Evolutionary conservation across 2,888 invertebrate species (phyloP).

Genomic region (Drosophila yooni): DNA sequence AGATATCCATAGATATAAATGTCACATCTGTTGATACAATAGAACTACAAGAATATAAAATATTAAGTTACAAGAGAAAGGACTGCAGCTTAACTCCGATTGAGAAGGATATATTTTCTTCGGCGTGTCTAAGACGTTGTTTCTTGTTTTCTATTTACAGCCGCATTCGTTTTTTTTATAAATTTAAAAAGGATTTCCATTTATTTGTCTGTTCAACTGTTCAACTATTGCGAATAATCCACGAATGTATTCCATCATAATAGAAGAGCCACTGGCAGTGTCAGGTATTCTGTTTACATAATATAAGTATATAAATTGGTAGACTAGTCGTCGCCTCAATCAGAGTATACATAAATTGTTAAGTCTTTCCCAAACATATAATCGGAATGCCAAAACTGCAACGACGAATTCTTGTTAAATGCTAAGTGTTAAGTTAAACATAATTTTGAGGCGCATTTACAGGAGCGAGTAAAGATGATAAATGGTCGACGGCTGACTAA

Average conservation of each 20-base stretch:
- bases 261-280: neutral
- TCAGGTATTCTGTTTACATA: neutral
- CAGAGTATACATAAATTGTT: neutral
- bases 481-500: conserved; percentile 53
- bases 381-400: neutral
- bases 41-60: neutral
- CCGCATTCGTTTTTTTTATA: neutral
- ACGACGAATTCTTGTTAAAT: conserved; percentile 5
- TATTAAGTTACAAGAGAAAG: neutral
- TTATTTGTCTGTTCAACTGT: neutral
- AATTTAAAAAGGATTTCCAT: accelerated
- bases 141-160: neutral
- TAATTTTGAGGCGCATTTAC: conserved; percentile 64
- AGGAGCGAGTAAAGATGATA: conserved; percentile 68
- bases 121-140: too few relatives aligned
- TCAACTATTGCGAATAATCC: too few relatives aligned
- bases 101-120: neutral
- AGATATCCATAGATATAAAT: neutral
- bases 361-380: neutral
- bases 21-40: neutral
- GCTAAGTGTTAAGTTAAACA: conserved; percentile 61
- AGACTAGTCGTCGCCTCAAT: neutral
- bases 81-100: neutral
- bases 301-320: neutral
- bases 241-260: neutral